phyloP scores from a whole-genome alignment of 1,140 invertebrate genomes.

The Drosophila miranda region DNA sequence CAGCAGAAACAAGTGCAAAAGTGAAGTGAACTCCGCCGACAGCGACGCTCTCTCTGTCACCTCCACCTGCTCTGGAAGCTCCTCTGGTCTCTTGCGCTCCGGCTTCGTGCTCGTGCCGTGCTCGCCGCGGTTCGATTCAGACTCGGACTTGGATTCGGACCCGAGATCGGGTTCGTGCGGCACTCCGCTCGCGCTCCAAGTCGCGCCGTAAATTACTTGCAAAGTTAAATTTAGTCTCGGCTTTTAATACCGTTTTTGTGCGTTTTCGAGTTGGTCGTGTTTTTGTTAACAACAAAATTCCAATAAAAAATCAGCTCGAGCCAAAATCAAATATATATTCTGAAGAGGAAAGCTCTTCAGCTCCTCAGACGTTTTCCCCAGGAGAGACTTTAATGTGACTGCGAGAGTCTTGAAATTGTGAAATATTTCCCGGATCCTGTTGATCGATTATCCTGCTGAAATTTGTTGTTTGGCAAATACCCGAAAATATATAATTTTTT shows the following conservation, averaged over 20 bases:
- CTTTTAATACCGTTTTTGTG: slow-evolving; percentile 82
- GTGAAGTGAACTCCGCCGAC: slow-evolving; percentile 69
- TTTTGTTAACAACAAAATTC: slow-evolving; percentile 54
- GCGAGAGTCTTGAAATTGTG: slow-evolving; percentile 3
- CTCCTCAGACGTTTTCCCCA: no score
- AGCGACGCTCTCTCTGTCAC: slow-evolving; percentile 19
- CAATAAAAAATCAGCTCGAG: slow-evolving; percentile 6
- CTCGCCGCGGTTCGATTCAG: slow-evolving; percentile 1
- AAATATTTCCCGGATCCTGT: slow-evolving; percentile 3
- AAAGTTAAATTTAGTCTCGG: slow-evolving; percentile 81
- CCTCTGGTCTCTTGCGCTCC: slow-evolving; percentile 12
- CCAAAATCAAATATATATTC: slow-evolving; percentile 18
- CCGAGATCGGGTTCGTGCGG: slow-evolving; percentile 30
- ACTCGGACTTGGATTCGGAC: slow-evolving; percentile 33
- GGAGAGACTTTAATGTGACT: no score
- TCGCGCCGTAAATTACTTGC: slow-evolving; percentile 77
- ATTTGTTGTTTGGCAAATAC: slow-evolving; percentile 25
- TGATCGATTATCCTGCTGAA: slow-evolving; percentile 4
- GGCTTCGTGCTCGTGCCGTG: not conserved
- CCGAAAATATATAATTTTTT: slow-evolving; percentile 12
- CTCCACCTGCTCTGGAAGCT: slow-evolving; percentile 29
- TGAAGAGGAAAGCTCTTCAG: slow-evolving; percentile 8
- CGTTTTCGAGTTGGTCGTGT: slow-evolving; percentile 82
- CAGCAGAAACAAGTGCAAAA: slow-evolving; percentile 55
- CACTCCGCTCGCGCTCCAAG: slow-evolving; percentile 52